Conservation (phyloP, 1,140 invertebrate genomes). For the Triops longicaudatus region DNA sequence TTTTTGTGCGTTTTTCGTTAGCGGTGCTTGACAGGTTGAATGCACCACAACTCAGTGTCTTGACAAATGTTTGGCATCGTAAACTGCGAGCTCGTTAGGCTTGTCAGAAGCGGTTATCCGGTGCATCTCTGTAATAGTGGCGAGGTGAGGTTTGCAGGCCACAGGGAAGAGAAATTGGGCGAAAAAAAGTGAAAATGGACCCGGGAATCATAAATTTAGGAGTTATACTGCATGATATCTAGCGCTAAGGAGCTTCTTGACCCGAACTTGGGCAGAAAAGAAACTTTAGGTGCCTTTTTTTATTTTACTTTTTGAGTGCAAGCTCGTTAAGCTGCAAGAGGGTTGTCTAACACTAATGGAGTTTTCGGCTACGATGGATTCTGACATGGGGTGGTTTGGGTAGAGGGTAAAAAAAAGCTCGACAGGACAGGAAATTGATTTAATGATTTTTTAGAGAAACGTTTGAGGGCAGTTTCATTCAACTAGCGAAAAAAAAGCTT, state of each 20-base stretch:
- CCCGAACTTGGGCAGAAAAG: no score
- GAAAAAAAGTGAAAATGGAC: neutral
- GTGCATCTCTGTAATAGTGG: constrained; percentile 12
- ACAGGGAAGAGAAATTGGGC: no score
- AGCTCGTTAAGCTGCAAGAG: constrained; percentile 7
- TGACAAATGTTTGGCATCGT: constrained; percentile 12
- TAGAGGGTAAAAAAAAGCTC: no score
- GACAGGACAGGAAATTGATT: no score
- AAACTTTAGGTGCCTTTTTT: no score
- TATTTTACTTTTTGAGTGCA: no score
- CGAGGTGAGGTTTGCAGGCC: neutral
- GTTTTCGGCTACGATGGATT: neutral
- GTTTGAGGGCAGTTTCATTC: no score
- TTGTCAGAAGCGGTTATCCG: constrained; percentile 14
- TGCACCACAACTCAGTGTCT: neutral
- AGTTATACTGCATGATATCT: neutral
- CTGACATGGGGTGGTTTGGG: no score
- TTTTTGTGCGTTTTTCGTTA: no score
- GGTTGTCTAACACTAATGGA: neutral
- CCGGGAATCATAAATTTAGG: neutral
- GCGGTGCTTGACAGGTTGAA: neutral
- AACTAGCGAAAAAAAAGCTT: no score
- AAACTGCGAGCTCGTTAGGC: constrained; percentile 6
- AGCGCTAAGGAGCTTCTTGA: neutral
- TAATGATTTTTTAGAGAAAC: no score